These are phyloP conservation scores for Oreotrochilus melanogaster DNA, from an alignment of 2,113 vertebrate genomes.

Conservation along the genomic window DNA sequence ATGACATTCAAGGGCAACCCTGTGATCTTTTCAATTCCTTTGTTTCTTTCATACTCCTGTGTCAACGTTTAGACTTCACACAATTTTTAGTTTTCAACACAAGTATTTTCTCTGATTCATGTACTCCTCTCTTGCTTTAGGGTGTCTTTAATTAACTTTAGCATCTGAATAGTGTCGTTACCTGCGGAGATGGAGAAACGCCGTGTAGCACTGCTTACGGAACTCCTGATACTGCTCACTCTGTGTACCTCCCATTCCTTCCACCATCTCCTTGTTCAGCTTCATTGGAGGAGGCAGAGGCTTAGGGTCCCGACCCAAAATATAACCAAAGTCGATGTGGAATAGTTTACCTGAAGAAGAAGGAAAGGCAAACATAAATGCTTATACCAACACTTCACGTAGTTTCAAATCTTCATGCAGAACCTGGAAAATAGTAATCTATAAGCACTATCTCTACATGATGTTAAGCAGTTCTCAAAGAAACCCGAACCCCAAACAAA, in stretches of 20 bases:
- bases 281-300: conserved; percentile 98
- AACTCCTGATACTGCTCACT: conserved; percentile 99
- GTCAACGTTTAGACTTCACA: fast-evolving
- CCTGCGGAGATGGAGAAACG: conserved; percentile 96
- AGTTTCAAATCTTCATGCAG: neutral
- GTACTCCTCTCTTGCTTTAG: neutral
- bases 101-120: neutral
- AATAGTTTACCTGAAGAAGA: conserved; percentile 90
- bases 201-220: conserved; percentile 97
- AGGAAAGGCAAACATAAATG: neutral
- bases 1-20: neutral
- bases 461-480: neutral
- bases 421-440: neutral
- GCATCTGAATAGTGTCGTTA: neutral
- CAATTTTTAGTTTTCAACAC: neutral
- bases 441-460: neutral
- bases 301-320: conserved; percentile 96
- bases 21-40: neutral
- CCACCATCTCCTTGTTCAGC: conserved; percentile 99
- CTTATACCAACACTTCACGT: neutral
- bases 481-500: neutral
- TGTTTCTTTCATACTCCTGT: neutral
- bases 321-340: conserved; percentile 99
- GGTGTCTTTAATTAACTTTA: neutral
- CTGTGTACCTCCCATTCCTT: conserved; percentile 98